Base-by-base conservation (phyloP, 2,797 vertebrate genomes). In the Crypturellus tataupa region DNA sequence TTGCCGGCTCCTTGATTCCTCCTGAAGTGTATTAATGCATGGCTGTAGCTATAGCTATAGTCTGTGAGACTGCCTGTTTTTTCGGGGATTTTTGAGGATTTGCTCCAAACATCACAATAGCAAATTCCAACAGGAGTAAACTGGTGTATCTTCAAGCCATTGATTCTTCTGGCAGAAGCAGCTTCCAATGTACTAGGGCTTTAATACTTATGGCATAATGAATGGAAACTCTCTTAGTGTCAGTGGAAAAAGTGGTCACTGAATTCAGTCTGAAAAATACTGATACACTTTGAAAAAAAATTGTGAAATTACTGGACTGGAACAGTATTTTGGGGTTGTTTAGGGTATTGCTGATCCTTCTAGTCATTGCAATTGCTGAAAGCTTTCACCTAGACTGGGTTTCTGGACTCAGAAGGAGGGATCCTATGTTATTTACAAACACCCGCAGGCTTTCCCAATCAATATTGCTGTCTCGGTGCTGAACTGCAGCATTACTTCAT, bases 211-310 rank as follows among this genome's bases (percentile, higher is more conserved):
- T 24, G 78, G 86, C 85, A 87, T 96, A 97, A 95, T 95, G 91
- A 97, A 92, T 96, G 87, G 94, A 96, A 97, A 97, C 72, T 96
- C 88, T 87, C 77, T 91, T 19, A 1, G 87, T 95, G 91, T 94
- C 84, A 92, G 93, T 93, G 94, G 93, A 97, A 97, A 96, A 95
- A 96, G 87, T 79, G 64, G 89, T 95, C 93, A 80, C 78, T 95
- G 85, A 95, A 96, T 96, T 95, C 77, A 81, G 77, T 9, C 72
- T 94, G 37, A 12, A 58, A 91, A 80, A 90, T 63, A 2, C 68
- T 91, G 1, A 0, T 31, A 65, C 13, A 3, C 63, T 89, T 94
- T 31, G 19, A 55, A 55, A 55, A 53, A 56, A n/a, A 18, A 37
- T 7, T 51, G 85, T 88, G 62, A 94, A 92, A 71, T 90, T 82